Conservation (phyloP, 2,797 vertebrate genomes). For the Morelia viridis region DNA sequence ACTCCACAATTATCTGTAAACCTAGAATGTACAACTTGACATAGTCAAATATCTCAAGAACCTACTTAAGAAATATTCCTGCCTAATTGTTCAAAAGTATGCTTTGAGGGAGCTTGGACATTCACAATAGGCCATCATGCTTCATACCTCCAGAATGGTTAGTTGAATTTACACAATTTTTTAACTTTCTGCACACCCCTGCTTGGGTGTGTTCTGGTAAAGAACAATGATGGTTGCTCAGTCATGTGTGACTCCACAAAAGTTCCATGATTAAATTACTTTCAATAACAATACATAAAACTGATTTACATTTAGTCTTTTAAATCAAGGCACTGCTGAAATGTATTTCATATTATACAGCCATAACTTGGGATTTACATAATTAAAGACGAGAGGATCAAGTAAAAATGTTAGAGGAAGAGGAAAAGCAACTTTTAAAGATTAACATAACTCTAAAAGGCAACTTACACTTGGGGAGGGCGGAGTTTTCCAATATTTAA, state of each 20-base stretch:
- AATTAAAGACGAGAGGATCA: not conserved
- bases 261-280: not conserved
- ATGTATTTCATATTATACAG: not conserved
- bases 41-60: constrained; percentile 69
- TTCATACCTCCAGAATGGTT: constrained; percentile 63
- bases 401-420: not conserved
- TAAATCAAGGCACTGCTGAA: not conserved
- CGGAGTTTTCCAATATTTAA: not conserved
- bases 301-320: not conserved
- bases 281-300: not conserved
- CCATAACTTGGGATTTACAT: not conserved
- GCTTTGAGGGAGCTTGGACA: constrained; percentile 53
- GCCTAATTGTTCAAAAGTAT: constrained; percentile 63
- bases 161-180: constrained; percentile 51
- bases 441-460: not conserved
- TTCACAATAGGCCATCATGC: constrained; percentile 59
- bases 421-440: not conserved
- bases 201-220: constrained; percentile 20
- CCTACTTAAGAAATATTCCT: constrained; percentile 67
- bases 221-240: not conserved
- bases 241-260: constrained; percentile 22
- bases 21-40: constrained; percentile 71
- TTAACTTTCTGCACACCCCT: constrained; percentile 33
- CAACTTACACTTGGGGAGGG: not conserved
- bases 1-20: constrained; percentile 70